Base-by-base conservation (phyloP, 2,888 invertebrate species). In the Serripes groenlandicus region DNA sequence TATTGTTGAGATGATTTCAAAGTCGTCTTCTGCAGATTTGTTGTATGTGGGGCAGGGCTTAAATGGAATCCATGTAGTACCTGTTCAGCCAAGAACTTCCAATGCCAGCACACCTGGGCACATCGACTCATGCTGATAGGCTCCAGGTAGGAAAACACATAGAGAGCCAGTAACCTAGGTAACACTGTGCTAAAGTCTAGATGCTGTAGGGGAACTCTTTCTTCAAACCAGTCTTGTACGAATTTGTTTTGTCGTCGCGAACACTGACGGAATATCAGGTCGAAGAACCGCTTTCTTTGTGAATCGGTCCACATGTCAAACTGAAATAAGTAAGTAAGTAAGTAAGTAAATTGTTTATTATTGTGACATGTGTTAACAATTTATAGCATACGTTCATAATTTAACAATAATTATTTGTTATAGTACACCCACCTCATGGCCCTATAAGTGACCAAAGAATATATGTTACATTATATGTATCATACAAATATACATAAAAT, bases 231-330 rank as follows among this genome's bases (percentile, higher is more conserved):
- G 66, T 92, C 90, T 86, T 93, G 92, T n/a, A 94, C 86, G 90
- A 92, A 94, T 72, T 88, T 87, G 71, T 92, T 88, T 87, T 94
- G 94, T n/a, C 86, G 70, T 15, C 90, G 88, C 15, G 79, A 86
- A 80, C 94, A 93, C 78, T 92, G 92, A 21, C 87, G 88, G 73
- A 94, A 92, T 26, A 94, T 85, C n/a, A 90, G 85, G 37, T 91
- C 89, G 54, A 94, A 88, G 80, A 94, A 94, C 26, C 92, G 78
- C 78, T 93, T 92, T 42, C 94, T 82, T 85, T 94, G 94, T 4
- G 91, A 88, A 83, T 94, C 93, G n/a, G 92, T 93, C 94, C 94
- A 94, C 49, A 94, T 75, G 78, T 94, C 94, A 91, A 94, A 94
- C 94, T 94, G 88, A 42, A 90, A 75, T n/a, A n/a, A n/a, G n/a